Base-by-base conservation (phyloP, 1,140 invertebrate genomes). In the Drosophila nikananu region DNA sequence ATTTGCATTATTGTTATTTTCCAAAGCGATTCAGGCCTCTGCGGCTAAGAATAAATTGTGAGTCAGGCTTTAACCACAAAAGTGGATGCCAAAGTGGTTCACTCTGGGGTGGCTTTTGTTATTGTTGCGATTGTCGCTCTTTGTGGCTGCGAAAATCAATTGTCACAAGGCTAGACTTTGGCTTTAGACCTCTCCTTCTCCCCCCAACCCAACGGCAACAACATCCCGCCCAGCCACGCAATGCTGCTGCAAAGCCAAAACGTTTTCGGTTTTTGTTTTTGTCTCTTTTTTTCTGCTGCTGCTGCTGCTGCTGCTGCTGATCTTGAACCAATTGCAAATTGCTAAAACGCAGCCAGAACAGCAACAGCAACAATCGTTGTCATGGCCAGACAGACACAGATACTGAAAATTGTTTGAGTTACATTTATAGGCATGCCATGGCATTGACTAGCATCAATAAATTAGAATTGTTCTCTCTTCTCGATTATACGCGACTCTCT, bases 311-410 rank as follows among this genome's bases (percentile, higher is more conserved):
- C 41, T 76, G 73, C 51, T 58, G 76, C 65, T 90, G 86, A 90
- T 90, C 86, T 90, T 90, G 86, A 90, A 90, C 86, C 82, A 90
- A 90, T 90, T 86, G 82, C 82, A 81, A 86, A 83, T 77, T 74
- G 82, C 82, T 86, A 83, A 83, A 83, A 73, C 67, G 70, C 70
- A 73, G 55, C 70, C 52, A 60, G 30, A 66, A 39, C 52, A 46
- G 21, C 63, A 44, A 30, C 63, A 73, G 27, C 66, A 58, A 32
- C 52, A 59, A 37, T 49, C 52, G 79, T 23, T 76, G 70, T 73
- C 76, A 86, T 44, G 80, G 83, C 76, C 83, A 66, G 57, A 70
- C 83, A 66, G 57, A 67, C 39, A 73, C 64, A 77, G 78, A 81
- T 73, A 73, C 68, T 60, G 67, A 72, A 61, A 72, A 73, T 49